These are phyloP conservation scores for Ditula angustiorana DNA, from an alignment of 2,888 invertebrate species.

Conservation along the genomic window DNA sequence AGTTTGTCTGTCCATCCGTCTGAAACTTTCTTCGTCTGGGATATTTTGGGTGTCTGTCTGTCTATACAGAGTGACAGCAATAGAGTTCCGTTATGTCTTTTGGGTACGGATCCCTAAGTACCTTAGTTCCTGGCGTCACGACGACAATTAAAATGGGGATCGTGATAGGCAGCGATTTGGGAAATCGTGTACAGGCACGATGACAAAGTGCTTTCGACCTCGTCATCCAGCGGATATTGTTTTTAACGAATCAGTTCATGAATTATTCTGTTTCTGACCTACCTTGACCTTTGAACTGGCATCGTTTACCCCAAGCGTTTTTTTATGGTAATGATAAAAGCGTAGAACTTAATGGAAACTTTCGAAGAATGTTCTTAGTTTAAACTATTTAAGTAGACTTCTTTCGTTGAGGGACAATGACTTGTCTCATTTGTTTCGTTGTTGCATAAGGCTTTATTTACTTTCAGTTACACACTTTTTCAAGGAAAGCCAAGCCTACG, in stretches of 20 bases:
- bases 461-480: neutral
- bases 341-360: neutral
- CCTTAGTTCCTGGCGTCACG: no score
- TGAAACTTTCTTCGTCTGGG: no score
- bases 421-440: neutral
- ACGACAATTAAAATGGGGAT: neutral
- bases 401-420: neutral
- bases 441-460: neutral
- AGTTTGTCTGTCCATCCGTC: no score
- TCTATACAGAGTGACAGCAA: no score
- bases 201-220: slow-evolving; percentile 1
- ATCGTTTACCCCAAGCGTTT: neutral
- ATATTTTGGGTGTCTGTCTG: no score
- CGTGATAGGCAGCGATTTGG: neutral
- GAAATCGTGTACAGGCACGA: slow-evolving; percentile 2
- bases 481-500: no score
- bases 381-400: neutral
- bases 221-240: neutral
- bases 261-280: neutral
- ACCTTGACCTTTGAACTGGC: slow-evolving; percentile 8
- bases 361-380: no score
- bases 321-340: neutral
- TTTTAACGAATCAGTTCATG: slow-evolving; percentile 10
- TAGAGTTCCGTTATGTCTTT: no score
- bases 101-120: no score